Base-by-base conservation (phyloP, 1,140 invertebrate species). In the Apis dorsata region DNA sequence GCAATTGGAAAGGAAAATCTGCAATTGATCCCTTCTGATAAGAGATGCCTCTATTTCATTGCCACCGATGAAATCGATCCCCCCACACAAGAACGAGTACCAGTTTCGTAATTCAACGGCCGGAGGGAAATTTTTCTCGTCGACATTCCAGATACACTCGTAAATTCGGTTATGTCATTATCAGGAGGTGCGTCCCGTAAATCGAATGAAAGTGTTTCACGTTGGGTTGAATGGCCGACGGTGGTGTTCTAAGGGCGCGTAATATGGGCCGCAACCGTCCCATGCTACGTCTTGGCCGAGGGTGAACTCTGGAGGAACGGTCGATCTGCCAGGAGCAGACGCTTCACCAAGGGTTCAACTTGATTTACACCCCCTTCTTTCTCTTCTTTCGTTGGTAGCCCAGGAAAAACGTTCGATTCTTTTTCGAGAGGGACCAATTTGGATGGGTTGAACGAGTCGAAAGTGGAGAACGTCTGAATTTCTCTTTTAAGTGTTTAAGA, bases 341-440 rank as follows among this genome's bases (percentile, higher is more conserved):
- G 83, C 63, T 49, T 49, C 65, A 44, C 49, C 24, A 24, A 63
- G 79, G 66, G 60, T 34, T 79, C 88, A 68, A 83, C 83, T 86
- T 89, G 88, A 89, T 89, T 89, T 89, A 89, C 88, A 84, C 88
- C n/a, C 69, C 68, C 49, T 24, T 51, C 63, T 59, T 71, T 69
- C 63, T 81, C 77, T 75, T 85, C 76, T 53, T 66, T 44, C 34
- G 34, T 44, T 17, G 34, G 60, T 63, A 63, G 34, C 63, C 19
- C 13, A 34, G 76, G 79, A 66, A 24, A 65, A 53, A 19, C 13
- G 69, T 53, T 7, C n/a, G 19, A 79, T 53, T 53, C 44, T 79
- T 60, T 79, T 60, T 17, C 57, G 55, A 44, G 8, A 12, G 28
- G n/a, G 21, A 57, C 24, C 28, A 44, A 51, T 21, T 63, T 24